Evolutionary conservation across 2,888 invertebrate genomes (phyloP).

Genomic region (Erebia aethiops): DNA sequence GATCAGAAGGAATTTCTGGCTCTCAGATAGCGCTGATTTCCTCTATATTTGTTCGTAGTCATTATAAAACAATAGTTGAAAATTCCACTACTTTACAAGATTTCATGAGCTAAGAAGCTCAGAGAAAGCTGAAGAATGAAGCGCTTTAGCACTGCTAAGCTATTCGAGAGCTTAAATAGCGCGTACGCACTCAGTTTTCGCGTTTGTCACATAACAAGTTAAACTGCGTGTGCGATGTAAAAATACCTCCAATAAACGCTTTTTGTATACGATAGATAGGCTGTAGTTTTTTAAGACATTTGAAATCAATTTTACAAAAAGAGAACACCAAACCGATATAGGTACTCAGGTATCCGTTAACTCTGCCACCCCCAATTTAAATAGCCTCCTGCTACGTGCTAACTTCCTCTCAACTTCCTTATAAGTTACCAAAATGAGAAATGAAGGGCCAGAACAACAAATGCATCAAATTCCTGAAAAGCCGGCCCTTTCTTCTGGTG

Average conservation of each 20-base stretch:
- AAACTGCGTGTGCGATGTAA: conserved; percentile 20
- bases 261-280: conserved; percentile 49
- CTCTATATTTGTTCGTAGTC: too few relatives aligned
- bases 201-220: conserved; percentile 8
- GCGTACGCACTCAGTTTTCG: conserved; percentile 15
- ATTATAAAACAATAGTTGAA: too few relatives aligned
- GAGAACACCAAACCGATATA: conserved; percentile 9
- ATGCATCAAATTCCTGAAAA: too few relatives aligned
- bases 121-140: not conserved
- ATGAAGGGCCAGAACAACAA: too few relatives aligned
- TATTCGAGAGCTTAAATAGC: conserved; percentile 5
- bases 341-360: too few relatives aligned
- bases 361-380: too few relatives aligned
- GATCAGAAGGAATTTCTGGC: too few relatives aligned
- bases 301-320: conserved; percentile 1
- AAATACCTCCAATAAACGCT: conserved; percentile 27
- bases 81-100: not conserved
- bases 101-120: not conserved
- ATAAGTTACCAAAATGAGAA: too few relatives aligned
- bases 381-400: too few relatives aligned
- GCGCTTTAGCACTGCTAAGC: not conserved
- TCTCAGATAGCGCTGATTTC: too few relatives aligned
- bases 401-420: too few relatives aligned
- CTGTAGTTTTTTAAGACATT: conserved; percentile 10
- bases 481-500: too few relatives aligned